These are phyloP conservation scores for Meloidogyne hapla DNA, from an alignment of 1,140 invertebrate species.

Conservation along the genomic window DNA sequence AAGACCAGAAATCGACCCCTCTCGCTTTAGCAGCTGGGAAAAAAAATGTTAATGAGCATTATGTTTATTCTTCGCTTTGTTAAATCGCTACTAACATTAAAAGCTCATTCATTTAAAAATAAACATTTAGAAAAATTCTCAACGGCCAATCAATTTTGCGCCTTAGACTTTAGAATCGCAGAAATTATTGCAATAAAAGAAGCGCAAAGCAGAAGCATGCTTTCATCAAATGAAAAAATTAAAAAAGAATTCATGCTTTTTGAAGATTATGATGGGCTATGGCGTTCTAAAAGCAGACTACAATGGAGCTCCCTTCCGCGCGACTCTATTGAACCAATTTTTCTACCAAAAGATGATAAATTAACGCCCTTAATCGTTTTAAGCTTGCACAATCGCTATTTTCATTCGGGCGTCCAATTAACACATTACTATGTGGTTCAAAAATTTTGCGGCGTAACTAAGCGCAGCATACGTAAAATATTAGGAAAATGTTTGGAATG, in stretches of 20 bases:
- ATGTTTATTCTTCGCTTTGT: background rate
- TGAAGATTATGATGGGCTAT: background rate
- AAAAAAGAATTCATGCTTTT: background rate
- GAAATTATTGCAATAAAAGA: too few species aligned
- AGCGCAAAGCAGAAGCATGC: background rate
- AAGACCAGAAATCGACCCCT: background rate
- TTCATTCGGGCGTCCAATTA: background rate
- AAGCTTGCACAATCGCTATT: background rate
- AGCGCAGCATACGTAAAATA: background rate
- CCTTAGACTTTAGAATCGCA: too few species aligned
- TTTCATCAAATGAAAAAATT: background rate
- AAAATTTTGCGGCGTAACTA: background rate
- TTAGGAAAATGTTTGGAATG: background rate
- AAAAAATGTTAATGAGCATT: background rate
- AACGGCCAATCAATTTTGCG: too few species aligned
- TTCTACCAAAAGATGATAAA: background rate
- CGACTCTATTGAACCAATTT: slow-evolving; percentile 7
- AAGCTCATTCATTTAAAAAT: too few species aligned
- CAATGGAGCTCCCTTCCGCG: too few species aligned
- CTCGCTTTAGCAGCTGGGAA: background rate
- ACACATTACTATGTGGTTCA: background rate
- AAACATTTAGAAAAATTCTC: too few species aligned
- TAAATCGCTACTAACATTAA: background rate
- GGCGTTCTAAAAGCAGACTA: too few species aligned
- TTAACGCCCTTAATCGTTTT: background rate